A percentile compares a stretch with the other conserved stretches of the same genome.
These are phyloP conservation scores for Elegia similella DNA, from an alignment of 2,888 invertebrate species.

Conservation along the genomic window DNA sequence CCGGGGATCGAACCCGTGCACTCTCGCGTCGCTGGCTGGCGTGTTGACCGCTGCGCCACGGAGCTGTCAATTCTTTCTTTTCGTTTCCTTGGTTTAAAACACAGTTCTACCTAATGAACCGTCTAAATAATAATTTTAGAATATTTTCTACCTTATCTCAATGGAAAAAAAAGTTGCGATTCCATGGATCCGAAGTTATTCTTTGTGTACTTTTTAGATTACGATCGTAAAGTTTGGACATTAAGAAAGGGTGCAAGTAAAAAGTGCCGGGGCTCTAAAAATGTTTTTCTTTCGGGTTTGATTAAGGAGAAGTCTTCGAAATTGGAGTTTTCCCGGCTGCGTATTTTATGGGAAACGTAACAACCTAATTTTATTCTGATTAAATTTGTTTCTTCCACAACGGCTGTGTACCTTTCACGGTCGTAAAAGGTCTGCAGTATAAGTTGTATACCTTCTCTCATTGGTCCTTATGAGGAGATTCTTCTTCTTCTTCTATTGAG, in stretches of 20 bases:
- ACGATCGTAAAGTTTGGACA: not conserved
- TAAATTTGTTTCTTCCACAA: slow-evolving; percentile 22
- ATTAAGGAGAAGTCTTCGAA: not conserved
- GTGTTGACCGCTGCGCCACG: too few species aligned
- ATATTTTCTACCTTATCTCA: not conserved
- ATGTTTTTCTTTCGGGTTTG: slow-evolving; percentile 4
- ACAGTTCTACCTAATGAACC: too few species aligned
- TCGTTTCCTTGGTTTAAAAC: too few species aligned
- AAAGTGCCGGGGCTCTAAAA: not conserved
- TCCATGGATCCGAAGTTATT: not conserved
- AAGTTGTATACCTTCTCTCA: not conserved
- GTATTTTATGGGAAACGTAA: slow-evolving; percentile 6
- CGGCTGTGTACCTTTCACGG: slow-evolving; percentile 25
- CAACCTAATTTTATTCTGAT: slow-evolving; percentile 21
- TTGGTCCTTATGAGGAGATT: not conserved
- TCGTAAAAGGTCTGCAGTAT: not conserved
- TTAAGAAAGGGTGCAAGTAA: not conserved
- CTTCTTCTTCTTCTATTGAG: too few species aligned
- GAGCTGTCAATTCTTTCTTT: too few species aligned
- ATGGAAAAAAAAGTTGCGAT: not conserved
- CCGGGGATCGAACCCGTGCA: too few species aligned
- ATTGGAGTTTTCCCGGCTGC: not conserved
- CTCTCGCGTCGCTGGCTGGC: too few species aligned
- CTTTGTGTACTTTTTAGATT: not conserved
- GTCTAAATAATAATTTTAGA: too few species aligned